Evolutionary conservation across 2,888 invertebrate species (phyloP), one percentile per base, ranked within the genome.

Genomic region (Hesperia comma): DNA sequence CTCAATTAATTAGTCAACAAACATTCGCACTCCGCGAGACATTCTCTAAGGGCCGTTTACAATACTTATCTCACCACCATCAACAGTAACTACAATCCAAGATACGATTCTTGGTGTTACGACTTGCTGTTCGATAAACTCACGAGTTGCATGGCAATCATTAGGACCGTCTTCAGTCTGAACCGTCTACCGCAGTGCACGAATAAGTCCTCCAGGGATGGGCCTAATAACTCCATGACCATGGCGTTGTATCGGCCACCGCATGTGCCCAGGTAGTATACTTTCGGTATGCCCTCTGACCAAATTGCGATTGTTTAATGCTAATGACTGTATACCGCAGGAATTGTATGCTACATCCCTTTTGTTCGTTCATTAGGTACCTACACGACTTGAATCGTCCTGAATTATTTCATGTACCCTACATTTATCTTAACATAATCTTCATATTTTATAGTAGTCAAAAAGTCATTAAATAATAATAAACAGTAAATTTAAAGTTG

Each of bases 181-280:
- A 99, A 99, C 94, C 97, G 97, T 86, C 99, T 95, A 92, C 99
- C 99, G 94, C 99, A 99, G 92, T 99, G 95, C 94, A 99, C 99
- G 94, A 99, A 99, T 80, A 99, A 96, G 93, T 99, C 99, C 95
- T 99, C 99, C 83, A 99, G 95, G 92, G 99, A 98, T 87, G 99
- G 99, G 83, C 99, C 99, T 88, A 99, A 95, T 86, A 99, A 95
- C 95, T 99, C 99, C 98, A 99, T 98, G 87, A 99, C 99, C 93
- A 99, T 95, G 85, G 99, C 99, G 95, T 99, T 99, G 95, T 99
- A 99, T 82, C 92, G 92, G 94, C 99, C 99, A 85, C 99, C 99
- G 94, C 99, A 99, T 79, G 99, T 99, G 77, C 99, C 99, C 94
- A 99, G 99, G 94, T 99, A 99, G 95, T 97, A 99, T 80, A 99